A percentile compares a stretch with the other conserved stretches of the same genome.
phyloP scores from a whole-genome alignment of 2,888 invertebrate genomes.

The Synergus itoensis region DNA sequence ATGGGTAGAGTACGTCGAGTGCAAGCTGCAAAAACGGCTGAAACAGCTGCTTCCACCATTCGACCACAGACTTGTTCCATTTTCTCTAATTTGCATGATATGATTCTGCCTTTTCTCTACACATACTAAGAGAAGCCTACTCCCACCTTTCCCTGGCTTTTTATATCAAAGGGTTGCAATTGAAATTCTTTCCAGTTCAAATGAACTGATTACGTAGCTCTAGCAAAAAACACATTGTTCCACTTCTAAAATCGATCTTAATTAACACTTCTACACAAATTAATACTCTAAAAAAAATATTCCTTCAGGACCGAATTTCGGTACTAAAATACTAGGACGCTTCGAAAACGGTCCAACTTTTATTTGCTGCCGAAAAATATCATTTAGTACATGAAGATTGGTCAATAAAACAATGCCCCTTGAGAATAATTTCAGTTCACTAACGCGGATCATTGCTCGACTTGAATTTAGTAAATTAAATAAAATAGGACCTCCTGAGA shows the following conservation, averaged over 20 bases:
- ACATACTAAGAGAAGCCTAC: constrained; percentile 12
- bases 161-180: background rate
- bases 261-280: background rate
- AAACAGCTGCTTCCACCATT: constrained; percentile 48
- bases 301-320: too few relatives aligned
- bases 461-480: too few relatives aligned
- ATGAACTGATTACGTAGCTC: background rate
- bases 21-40: constrained; percentile 46
- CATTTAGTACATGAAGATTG: too few relatives aligned
- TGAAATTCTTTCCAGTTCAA: constrained; percentile 7
- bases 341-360: too few relatives aligned
- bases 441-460: too few relatives aligned
- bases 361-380: too few relatives aligned
- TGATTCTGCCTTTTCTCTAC: constrained; percentile 36
- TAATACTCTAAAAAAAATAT: too few relatives aligned
- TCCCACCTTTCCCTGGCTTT: background rate
- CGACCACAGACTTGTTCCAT: constrained; percentile 52
- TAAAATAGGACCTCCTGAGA: too few relatives aligned
- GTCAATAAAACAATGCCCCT: too few relatives aligned
- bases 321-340: too few relatives aligned
- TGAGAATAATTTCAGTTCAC: too few relatives aligned
- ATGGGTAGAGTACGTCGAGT: constrained; percentile 40
- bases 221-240: background rate
- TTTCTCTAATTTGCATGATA: constrained; percentile 55
- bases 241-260: background rate